phyloP scores from a whole-genome alignment of 2,113 vertebrate species.

The Nothocercus nigrocapillus region DNA sequence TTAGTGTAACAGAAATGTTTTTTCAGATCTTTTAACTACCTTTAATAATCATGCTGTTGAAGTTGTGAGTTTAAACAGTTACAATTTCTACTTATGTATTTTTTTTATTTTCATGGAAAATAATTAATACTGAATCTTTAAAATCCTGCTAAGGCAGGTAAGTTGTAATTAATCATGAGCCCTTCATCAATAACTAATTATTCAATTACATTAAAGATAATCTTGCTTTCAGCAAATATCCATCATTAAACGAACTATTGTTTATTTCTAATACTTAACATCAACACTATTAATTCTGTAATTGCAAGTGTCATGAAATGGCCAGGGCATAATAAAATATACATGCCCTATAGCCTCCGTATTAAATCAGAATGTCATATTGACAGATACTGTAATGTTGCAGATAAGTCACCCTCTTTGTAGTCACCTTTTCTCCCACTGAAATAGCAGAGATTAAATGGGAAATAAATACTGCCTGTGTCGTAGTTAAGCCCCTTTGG shows the following conservation, averaged over 20 bases:
- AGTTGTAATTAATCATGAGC: conserved; percentile 50
- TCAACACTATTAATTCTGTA: conserved; percentile 51
- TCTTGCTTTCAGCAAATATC: conserved; percentile 54
- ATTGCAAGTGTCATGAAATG: conserved; percentile 56
- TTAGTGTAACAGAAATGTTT: neutral
- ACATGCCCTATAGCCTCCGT: conserved; percentile 1
- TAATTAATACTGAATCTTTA: conserved; percentile 5
- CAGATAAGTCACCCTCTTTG: conserved; percentile 35
- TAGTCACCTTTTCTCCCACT: neutral
- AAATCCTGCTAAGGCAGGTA: conserved; percentile 20
- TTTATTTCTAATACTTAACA: conserved; percentile 52
- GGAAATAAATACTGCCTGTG: neutral
- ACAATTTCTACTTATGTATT: neutral
- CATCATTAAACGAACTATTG: conserved; percentile 36
- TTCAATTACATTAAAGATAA: conserved; percentile 58
- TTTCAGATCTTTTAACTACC: neutral
- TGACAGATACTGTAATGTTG: conserved; percentile 10
- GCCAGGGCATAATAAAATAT: conserved; percentile 42
- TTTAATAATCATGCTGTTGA: neutral
- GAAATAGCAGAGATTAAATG: neutral
- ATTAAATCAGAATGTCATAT: conserved; percentile 41
- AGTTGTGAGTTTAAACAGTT: neutral
- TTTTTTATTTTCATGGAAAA: conserved; percentile 21
- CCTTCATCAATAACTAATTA: conserved; percentile 62
- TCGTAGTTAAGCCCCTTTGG: neutral